Evolutionary conservation across 2,113 vertebrate genomes (phyloP).

Genomic region (Bos indicus): DNA sequence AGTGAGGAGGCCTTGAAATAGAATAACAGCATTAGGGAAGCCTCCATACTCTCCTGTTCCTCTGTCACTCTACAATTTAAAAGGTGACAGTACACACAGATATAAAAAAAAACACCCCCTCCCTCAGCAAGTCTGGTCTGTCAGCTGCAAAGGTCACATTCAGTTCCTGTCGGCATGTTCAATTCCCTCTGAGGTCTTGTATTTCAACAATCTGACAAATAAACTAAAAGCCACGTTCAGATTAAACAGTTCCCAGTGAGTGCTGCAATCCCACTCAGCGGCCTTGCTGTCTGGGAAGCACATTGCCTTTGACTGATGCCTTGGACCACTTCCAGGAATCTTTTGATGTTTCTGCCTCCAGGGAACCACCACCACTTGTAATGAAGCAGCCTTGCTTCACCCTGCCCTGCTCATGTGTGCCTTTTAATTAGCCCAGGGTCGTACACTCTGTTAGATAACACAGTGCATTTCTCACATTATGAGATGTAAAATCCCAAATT

Average conservation of each 20-base stretch:
- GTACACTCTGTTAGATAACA: constrained; percentile 50
- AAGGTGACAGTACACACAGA: not conserved
- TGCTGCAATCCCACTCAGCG: not conserved
- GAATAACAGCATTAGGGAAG: not conserved
- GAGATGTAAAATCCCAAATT: constrained; percentile 67
- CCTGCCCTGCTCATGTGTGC: not conserved
- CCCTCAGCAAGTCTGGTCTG: not conserved
- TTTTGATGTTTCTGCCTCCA: constrained; percentile 42
- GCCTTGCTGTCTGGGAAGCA: constrained; percentile 32
- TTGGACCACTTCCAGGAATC: constrained; percentile 49
- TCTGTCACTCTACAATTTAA: not conserved
- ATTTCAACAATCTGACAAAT: constrained; percentile 49
- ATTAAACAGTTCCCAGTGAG: constrained; percentile 24
- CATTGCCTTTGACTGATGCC: constrained; percentile 41
- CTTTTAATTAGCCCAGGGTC: constrained; percentile 71
- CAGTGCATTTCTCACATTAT: constrained; percentile 58
- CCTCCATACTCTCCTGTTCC: not conserved
- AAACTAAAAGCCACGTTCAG: constrained; percentile 41
- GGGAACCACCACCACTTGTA: constrained; percentile 54
- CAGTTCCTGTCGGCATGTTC: not conserved
- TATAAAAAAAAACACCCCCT: not conserved
- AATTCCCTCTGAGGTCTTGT: not conserved
- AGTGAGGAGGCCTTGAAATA: not conserved
- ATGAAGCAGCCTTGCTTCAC: constrained; percentile 22
- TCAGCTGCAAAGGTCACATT: constrained; percentile 52